Evolutionary conservation across 1,140 invertebrate species (phyloP), one percentile per base, ranked within the genome.

Genomic region (Penaeus vannamei): DNA sequence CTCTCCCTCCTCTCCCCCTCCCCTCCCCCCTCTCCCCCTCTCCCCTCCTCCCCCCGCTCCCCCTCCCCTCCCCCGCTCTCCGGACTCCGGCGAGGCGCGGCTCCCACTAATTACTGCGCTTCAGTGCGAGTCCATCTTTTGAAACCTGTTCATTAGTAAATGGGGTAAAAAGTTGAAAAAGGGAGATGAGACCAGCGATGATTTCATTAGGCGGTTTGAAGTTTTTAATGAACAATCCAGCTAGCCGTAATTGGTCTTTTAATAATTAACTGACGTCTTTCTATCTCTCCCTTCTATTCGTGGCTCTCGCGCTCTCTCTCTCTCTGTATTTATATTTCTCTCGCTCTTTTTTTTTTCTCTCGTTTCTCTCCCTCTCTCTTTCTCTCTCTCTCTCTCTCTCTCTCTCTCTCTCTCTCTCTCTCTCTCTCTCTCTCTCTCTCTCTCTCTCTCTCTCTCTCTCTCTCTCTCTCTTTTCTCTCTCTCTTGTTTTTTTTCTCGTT

Each of bases 121-220:
- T 87, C 79, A 36, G 61, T 61, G 59, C 46, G 36, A 62, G 64
- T 60, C 77, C 72, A 59, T 89, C 87, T 84, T 89, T 89, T 89
- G 87, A 89, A 89, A 89, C 69, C 81, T 89, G 87, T 89, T 89
- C 87, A 89, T 89, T 84, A 89, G 87, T 89, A 79, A 84, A 89
- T 89, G 80, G 81, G 69, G 46, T 53, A 53, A 53, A 72, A 84
- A 89, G 69, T 72, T 89, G 62, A 66, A 89, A 89, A 89, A 89
- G 79, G 84, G 82, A 84, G 62, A 89, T 84, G 87, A 89, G 87
- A 89, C 81, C 32, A 76, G 87, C 80, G 87, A 77, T 89, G 87
- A 89, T 89, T 89, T 89, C 87, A 89, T 89, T 89, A 89, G 81
- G 81, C 81, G 87, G 87, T 89, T 89, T 89, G 87, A 89, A 89